A percentile compares a stretch with the other conserved stretches of the same genome.
These are phyloP conservation scores for Periplaneta americana DNA, from an alignment of 1,140 invertebrate genomes.

Conservation along the genomic window DNA sequence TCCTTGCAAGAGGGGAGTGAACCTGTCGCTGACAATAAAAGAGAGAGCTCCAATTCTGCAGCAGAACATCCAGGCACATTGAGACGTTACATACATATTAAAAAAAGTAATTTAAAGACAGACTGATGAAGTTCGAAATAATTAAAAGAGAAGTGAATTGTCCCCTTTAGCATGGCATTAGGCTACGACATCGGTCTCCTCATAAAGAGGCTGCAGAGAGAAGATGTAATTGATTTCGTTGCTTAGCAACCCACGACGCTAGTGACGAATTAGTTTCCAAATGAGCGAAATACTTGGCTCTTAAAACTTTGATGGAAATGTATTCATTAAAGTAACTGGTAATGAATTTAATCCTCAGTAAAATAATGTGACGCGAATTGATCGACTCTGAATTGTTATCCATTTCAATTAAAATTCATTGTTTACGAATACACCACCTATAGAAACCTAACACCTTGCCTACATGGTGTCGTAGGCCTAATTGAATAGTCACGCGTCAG, in stretches of 20 bases:
- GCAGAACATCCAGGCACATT: background rate
- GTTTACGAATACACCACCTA: too few relatives aligned
- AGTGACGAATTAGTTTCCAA: too few relatives aligned
- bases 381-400: too few relatives aligned
- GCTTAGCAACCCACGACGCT: background rate
- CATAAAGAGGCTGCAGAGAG: background rate
- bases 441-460: too few relatives aligned
- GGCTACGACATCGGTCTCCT: background rate
- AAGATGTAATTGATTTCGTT: background rate
- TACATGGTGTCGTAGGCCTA: too few relatives aligned
- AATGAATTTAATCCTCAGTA: too few relatives aligned
- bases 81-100: background rate
- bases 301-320: too few relatives aligned
- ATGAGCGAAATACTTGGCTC: too few relatives aligned
- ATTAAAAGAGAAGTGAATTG: background rate
- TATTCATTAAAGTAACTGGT: too few relatives aligned
- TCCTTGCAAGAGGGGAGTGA: background rate
- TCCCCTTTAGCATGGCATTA: background rate
- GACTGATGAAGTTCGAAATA: background rate
- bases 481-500: too few relatives aligned
- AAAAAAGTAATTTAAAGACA: background rate
- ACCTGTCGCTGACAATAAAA: background rate
- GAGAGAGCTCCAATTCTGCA: background rate
- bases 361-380: too few relatives aligned
- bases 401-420: too few relatives aligned